Evolutionary conservation across 2,888 invertebrate genomes (phyloP), one percentile per base, ranked within the genome.

Genomic region (Tetropium fuscum): DNA sequence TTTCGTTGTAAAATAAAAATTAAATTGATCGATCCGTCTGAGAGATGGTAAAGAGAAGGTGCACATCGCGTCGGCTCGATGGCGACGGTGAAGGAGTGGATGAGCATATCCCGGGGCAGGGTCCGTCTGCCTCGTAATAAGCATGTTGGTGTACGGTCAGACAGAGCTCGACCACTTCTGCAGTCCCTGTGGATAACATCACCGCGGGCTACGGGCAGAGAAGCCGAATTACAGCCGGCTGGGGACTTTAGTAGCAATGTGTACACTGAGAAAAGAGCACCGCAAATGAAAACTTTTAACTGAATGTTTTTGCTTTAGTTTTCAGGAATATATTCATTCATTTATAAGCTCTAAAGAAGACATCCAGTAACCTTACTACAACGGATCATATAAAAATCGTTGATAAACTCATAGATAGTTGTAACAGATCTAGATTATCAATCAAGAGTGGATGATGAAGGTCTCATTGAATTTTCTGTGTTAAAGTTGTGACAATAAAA

Each of bases 61-160:
- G 25, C 27, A 27, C 40, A 49, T 49, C n/a, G n/a, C n/a, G n/a
- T n/a, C 27, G 54, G 43, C 53, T 58, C 34, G 38, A 58, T 60
- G 63, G 63, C 61, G 64, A 59, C 60, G 61, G 54, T 58, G 67
- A 64, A 69, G 62, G 66, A 68, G 67, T 63, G 51, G 44, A 53
- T 20, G 43, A 60, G 68, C 69, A 65, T 69, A 70, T 71, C 74
- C 74, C 58, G 66, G 66, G 74, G 74, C 74, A 68, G 68, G 71
- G 72, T 71, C 69, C 71, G 74, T 74, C 74, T 74, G 73, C 68
- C 64, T 53, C 59, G 65, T 71, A 71, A 67, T 70, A 72, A 71
- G 74, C 72, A 73, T 68, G 70, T 74, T 71, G 66, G 60, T 64
- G 60, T 47, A 55, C 61, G 58, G 64, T 58, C 62, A 62, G 61